A percentile compares a stretch with the other conserved stretches of the same genome.
phyloP scores from a whole-genome alignment of 2,888 invertebrate species.

The Chloroclysta siterata region DNA sequence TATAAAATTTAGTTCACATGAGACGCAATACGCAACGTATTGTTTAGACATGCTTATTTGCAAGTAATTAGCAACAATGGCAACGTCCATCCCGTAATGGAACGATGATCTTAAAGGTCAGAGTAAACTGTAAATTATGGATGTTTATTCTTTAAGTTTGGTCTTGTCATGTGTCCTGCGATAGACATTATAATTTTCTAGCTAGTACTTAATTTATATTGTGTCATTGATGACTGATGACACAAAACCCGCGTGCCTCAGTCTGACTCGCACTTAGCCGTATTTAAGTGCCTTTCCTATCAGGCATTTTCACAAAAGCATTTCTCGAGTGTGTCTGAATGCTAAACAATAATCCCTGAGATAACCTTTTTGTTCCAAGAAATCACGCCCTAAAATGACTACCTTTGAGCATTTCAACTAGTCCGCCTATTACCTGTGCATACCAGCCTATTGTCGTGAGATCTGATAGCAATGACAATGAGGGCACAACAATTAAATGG shows the following conservation, averaged over 20 bases:
- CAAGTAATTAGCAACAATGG: neutral
- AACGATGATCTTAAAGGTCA: neutral
- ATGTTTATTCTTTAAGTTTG: too few species aligned
- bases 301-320: neutral
- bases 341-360: slow-evolving; percentile 4
- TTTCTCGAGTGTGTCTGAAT: slow-evolving; percentile 4
- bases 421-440: slow-evolving; percentile 33
- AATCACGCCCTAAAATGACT: slow-evolving; percentile 26
- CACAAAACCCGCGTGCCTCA: too few species aligned
- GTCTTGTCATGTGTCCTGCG: too few species aligned
- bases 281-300: neutral
- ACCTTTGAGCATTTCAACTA: slow-evolving; percentile 32
- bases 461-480: slow-evolving; percentile 75
- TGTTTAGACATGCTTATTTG: slow-evolving; percentile 27
- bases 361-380: slow-evolving; percentile 23
- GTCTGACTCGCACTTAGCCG: too few species aligned
- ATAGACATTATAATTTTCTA: too few species aligned
- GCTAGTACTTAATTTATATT: too few species aligned
- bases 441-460: slow-evolving; percentile 61
- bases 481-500: slow-evolving; percentile 74
- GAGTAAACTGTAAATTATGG: neutral
- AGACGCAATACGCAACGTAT: slow-evolving; percentile 31
- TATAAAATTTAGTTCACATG: slow-evolving; percentile 47
- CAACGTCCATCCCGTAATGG: neutral
- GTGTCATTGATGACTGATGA: too few species aligned